phyloP scores from a whole-genome alignment of 1,140 invertebrate genomes.

The Megathymus violae region DNA sequence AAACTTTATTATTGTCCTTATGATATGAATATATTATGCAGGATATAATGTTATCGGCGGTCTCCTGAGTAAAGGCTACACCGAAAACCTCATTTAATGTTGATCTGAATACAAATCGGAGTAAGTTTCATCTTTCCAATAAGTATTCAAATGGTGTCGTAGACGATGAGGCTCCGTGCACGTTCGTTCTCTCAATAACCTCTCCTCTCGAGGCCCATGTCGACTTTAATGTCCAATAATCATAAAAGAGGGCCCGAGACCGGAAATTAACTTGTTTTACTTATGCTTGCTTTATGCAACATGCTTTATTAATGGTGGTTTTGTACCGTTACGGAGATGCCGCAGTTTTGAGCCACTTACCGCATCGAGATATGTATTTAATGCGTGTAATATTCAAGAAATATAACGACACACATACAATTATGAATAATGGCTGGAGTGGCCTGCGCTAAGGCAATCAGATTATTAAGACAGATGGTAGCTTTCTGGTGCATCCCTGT shows the following conservation, averaged over 20 bases:
- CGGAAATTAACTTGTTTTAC: constrained; percentile 74
- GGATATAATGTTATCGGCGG: not conserved
- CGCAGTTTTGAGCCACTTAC: constrained; percentile 46
- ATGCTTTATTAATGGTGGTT: constrained; percentile 65
- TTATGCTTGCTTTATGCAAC: constrained; percentile 64
- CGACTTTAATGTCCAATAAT: constrained; percentile 60
- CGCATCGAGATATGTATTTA: constrained; percentile 40
- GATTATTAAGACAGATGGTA: constrained; percentile 13
- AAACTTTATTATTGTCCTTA: not conserved
- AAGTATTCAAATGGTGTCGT: constrained; percentile 28
- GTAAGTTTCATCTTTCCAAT: constrained; percentile 25
- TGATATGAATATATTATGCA: not conserved
- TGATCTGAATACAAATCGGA: constrained; percentile 12
- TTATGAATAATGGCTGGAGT: constrained; percentile 19
- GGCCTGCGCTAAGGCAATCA: not conserved
- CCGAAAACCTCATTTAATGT: constrained; percentile 9
- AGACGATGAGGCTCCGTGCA: constrained; percentile 11
- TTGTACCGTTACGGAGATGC: constrained; percentile 70
- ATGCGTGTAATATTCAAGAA: constrained; percentile 29
- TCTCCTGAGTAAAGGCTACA: not conserved
- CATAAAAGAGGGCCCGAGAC: constrained; percentile 59
- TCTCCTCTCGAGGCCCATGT: constrained; percentile 34
- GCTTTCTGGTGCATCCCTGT: not conserved
- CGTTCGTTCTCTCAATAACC: constrained; percentile 28
- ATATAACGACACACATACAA: constrained; percentile 22